Evolutionary conservation across 2,113 vertebrate species (phyloP).

Genomic region (Dasyurus viverrinus): DNA sequence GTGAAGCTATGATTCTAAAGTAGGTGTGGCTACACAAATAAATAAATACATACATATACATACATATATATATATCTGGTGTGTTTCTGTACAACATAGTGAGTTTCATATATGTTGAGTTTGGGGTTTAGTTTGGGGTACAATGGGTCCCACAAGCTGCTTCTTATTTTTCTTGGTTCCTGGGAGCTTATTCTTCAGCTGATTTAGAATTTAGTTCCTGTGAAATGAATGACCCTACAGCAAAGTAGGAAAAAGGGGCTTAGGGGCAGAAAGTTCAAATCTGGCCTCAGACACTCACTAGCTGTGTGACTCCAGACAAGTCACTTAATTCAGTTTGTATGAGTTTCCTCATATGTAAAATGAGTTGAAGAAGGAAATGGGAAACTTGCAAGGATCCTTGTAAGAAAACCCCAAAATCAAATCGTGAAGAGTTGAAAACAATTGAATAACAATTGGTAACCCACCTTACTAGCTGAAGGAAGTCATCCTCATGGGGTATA

Average conservation of each 20-base stretch:
- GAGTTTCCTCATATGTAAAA: background rate
- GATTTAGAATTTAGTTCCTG: background rate
- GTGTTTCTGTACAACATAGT: background rate
- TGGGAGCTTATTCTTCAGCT: background rate
- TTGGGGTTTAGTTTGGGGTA: background rate
- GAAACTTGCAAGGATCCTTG: background rate
- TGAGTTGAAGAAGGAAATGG: background rate
- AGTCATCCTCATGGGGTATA: background rate
- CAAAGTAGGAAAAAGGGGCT: too few relatives aligned
- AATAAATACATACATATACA: too few relatives aligned
- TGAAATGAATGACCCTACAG: too few relatives aligned
- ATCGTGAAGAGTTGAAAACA: background rate
- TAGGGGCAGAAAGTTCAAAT: too few relatives aligned
- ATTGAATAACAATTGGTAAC: background rate
- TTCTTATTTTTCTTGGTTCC: background rate
- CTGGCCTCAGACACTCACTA: too few relatives aligned
- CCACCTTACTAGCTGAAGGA: background rate
- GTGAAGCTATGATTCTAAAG: background rate
- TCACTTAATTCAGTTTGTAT: background rate
- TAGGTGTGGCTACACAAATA: background rate
- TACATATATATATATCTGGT: too few relatives aligned
- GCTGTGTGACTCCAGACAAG: background rate
- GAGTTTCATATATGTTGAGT: background rate
- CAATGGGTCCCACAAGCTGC: background rate
- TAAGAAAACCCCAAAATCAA: background rate